Percentiles rank a stretch among this genome's conserved stretches.
Evolutionary conservation across 2,888 invertebrate species (phyloP).

Genomic region (Rapana venosa): DNA sequence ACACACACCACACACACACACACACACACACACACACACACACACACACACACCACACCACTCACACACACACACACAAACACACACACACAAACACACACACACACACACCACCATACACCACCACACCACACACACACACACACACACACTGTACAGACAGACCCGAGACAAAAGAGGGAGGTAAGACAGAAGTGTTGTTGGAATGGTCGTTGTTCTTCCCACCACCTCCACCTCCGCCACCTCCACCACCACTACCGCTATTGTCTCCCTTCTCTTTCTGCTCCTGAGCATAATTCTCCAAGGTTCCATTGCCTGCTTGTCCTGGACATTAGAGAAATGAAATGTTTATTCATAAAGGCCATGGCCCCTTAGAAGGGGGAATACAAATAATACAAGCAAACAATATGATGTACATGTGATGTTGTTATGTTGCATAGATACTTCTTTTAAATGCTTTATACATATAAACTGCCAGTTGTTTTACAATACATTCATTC

Average conservation of each 20-base stretch:
- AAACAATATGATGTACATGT: no score
- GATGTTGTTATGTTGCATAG: no score
- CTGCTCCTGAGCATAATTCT: neutral
- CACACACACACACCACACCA: neutral
- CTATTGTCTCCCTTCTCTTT: neutral
- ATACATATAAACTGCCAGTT: no score
- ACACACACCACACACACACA: neutral
- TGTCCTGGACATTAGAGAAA: neutral
- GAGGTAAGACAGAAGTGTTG: neutral
- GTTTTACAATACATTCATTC: no score
- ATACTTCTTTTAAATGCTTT: no score
- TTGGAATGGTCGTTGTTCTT: neutral
- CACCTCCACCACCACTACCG: neutral
- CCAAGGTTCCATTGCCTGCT: neutral
- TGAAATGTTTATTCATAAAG: no score
- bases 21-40: neutral
- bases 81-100: neutral
- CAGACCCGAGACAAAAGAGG: neutral
- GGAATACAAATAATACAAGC: no score
- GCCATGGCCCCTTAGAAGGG: no score
- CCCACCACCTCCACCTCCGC: neutral
- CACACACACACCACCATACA: neutral
- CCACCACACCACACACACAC: neutral
- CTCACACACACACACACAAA: no score
- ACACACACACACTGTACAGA: neutral